phyloP scores from a whole-genome alignment of 1,140 invertebrate species.

The Drosophila tsacasi region DNA sequence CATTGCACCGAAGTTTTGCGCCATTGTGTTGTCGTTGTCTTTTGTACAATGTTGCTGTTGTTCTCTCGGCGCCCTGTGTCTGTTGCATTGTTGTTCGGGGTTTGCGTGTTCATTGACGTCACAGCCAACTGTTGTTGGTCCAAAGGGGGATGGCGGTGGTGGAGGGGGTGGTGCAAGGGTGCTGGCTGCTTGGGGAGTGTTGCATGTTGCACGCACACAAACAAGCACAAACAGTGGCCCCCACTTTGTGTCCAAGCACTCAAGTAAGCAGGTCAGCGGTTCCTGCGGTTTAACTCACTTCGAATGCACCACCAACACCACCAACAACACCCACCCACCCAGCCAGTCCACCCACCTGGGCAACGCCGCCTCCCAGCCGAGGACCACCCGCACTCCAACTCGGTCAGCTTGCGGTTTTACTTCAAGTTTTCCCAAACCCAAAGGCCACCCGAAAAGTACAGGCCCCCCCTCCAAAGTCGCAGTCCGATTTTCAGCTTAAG shows the following conservation, averaged over 20 bases:
- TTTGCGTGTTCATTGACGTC: conserved; percentile 78
- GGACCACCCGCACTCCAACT: conserved; percentile 32
- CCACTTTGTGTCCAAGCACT: conserved; percentile 45
- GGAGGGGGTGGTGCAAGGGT: background rate
- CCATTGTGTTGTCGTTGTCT: conserved; percentile 25
- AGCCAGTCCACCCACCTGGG: conserved; percentile 2
- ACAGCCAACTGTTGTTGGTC: conserved; percentile 35
- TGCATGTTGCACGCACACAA: conserved; percentile 78
- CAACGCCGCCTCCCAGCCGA: background rate
- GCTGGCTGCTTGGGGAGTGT: conserved; percentile 15
- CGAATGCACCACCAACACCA: conserved; percentile 27
- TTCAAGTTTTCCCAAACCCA: conserved; percentile 54
- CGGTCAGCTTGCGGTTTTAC: conserved; percentile 60
- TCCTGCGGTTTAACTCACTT: conserved; percentile 66
- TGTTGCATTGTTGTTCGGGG: conserved; percentile 67
- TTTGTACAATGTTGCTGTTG: conserved; percentile 29
- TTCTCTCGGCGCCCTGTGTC: conserved; percentile 29
- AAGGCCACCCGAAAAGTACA: conserved; percentile 7
- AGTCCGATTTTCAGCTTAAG: conserved; percentile 11
- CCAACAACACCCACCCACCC: background rate
- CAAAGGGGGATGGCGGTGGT: no score
- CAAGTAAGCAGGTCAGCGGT: conserved; percentile 81
- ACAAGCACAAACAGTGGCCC: conserved; percentile 18
- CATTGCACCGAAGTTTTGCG: conserved; percentile 45
- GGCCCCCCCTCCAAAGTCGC: background rate